These are phyloP conservation scores for Otocyon megalotis DNA, from an alignment of 2,113 vertebrate species.

Conservation along the genomic window DNA sequence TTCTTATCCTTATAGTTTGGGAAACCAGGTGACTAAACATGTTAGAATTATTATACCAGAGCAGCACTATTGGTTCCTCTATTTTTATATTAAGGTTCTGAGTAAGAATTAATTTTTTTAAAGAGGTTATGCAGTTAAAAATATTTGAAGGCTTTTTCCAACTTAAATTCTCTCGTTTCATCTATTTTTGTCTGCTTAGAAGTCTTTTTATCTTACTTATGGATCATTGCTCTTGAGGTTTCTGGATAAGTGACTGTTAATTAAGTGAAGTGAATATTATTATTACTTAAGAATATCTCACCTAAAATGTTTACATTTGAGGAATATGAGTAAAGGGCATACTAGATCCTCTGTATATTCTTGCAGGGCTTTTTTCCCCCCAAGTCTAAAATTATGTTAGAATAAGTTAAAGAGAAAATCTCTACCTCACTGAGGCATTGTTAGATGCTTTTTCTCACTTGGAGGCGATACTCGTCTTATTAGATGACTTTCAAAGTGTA, in stretches of 20 bases:
- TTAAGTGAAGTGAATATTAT: constrained; percentile 37
- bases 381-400: constrained; percentile 48
- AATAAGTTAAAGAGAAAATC: constrained; percentile 24
- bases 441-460: constrained; percentile 39
- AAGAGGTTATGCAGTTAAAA: constrained; percentile 12
- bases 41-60: neutral
- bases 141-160: constrained; percentile 15
- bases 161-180: constrained; percentile 25
- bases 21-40: constrained; percentile 9
- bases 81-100: constrained; percentile 4
- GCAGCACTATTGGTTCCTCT: neutral
- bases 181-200: constrained; percentile 1
- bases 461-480: neutral
- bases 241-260: constrained; percentile 36
- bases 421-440: neutral
- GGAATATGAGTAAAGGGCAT: neutral
- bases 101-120: constrained; percentile 25
- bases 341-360: constrained; percentile 17
- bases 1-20: neutral
- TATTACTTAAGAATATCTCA: constrained; percentile 23
- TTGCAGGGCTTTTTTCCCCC: neutral
- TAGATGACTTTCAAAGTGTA: constrained; percentile 26
- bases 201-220: constrained; percentile 16
- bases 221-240: constrained; percentile 43
- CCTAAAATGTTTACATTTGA: constrained; percentile 57